Conservation (phyloP, 2,113 vertebrate genomes). For the Picathartes gymnocephalus region DNA sequence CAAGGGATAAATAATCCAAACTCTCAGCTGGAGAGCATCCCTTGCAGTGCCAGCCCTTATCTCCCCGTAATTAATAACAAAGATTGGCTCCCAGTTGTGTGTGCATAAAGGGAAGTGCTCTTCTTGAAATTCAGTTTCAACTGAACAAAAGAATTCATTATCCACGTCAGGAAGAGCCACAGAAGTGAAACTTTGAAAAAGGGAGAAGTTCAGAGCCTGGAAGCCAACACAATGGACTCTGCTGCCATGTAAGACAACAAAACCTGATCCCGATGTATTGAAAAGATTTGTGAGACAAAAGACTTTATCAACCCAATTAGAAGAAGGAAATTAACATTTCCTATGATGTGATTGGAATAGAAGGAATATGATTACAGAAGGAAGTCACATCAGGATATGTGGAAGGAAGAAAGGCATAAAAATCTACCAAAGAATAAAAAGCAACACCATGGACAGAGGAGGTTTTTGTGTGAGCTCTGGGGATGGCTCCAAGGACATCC, state of each 20-base stretch:
- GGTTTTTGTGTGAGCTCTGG: background rate
- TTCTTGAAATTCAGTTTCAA: background rate
- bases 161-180: background rate
- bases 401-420: background rate
- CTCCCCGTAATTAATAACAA: background rate
- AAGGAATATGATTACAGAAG: background rate
- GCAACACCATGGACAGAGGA: background rate
- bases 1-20: background rate
- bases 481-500: background rate
- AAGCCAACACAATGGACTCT: background rate
- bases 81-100: background rate
- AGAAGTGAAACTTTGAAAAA: background rate
- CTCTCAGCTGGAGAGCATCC: background rate
- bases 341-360: background rate
- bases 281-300: background rate
- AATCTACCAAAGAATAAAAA: background rate
- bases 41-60: background rate
- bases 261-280: background rate
- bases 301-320: constrained; percentile 43
- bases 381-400: background rate
- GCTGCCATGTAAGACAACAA: background rate
- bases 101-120: background rate
- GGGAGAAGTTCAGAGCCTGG: background rate
- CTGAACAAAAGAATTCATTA: background rate
- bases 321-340: constrained; percentile 35